phyloP scores from a whole-genome alignment of 2,113 vertebrate species.

The Nothoprocta perdicaria region DNA sequence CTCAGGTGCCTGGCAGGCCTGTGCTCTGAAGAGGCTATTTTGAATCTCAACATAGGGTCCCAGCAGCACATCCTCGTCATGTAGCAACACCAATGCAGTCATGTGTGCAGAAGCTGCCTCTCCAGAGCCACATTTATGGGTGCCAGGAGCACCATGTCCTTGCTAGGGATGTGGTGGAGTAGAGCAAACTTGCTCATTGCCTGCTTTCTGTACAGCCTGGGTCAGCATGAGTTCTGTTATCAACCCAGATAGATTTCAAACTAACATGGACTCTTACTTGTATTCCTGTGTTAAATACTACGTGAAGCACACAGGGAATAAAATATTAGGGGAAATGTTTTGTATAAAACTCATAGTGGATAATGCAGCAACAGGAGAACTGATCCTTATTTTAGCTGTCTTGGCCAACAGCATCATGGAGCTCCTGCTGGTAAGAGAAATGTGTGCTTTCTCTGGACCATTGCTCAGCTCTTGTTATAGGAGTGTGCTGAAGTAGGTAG shows the following conservation, averaged over 20 bases:
- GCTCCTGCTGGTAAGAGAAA: background rate
- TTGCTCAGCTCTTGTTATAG: background rate
- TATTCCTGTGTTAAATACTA: background rate
- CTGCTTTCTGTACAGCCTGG: background rate
- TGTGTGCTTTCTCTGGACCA: background rate
- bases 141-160: constrained; percentile 1
- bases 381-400: background rate
- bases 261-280: constrained; percentile 15
- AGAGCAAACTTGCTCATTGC: constrained; percentile 25
- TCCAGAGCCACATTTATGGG: background rate
- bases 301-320: background rate
- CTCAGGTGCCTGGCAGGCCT: background rate
- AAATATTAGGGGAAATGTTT: background rate
- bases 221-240: background rate
- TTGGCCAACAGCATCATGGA: background rate
- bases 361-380: background rate
- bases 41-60: constrained; percentile 16
- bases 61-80: background rate
- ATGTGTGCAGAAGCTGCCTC: background rate
- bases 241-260: background rate
- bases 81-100: constrained; percentile 6
- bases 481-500: background rate
- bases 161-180: constrained; percentile 7
- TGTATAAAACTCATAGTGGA: background rate
- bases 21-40: background rate